phyloP scores from a whole-genome alignment of 2,113 vertebrate genomes.

The Catharus minimus region DNA sequence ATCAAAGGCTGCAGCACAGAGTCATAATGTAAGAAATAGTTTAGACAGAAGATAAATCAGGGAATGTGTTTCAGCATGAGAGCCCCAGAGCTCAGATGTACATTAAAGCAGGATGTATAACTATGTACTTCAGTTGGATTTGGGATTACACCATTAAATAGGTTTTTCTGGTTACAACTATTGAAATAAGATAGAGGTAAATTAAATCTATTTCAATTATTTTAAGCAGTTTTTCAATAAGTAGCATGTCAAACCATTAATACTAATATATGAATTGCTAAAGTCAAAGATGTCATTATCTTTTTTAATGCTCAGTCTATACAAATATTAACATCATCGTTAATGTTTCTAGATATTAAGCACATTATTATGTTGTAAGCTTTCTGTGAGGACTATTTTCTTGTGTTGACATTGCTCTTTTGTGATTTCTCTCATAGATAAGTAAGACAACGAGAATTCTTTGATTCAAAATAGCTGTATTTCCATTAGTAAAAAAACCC shows the following conservation, averaged over 20 bases:
- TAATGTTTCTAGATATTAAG: not conserved
- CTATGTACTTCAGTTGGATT: not conserved
- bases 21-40: conserved; percentile 32
- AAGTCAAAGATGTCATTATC: not conserved
- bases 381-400: not conserved
- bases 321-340: not conserved
- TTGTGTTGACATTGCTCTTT: not conserved
- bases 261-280: not conserved
- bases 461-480: not conserved
- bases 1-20: conserved; percentile 54
- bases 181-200: not conserved
- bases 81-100: conserved; percentile 38
- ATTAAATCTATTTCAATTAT: not conserved
- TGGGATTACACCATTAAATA: not conserved
- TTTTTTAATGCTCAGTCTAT: not conserved
- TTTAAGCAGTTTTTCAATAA: not conserved
- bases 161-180: not conserved
- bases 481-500: rapidly evolving
- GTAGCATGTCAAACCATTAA: not conserved
- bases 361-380: not conserved
- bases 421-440: not conserved
- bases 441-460: not conserved
- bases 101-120: conserved; percentile 16
- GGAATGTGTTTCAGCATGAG: not conserved
- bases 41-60: conserved; percentile 49